Evolutionary conservation across 2,797 vertebrate genomes (phyloP), one percentile per base, ranked within the genome.

Genomic region (Urophycis tenuis): DNA sequence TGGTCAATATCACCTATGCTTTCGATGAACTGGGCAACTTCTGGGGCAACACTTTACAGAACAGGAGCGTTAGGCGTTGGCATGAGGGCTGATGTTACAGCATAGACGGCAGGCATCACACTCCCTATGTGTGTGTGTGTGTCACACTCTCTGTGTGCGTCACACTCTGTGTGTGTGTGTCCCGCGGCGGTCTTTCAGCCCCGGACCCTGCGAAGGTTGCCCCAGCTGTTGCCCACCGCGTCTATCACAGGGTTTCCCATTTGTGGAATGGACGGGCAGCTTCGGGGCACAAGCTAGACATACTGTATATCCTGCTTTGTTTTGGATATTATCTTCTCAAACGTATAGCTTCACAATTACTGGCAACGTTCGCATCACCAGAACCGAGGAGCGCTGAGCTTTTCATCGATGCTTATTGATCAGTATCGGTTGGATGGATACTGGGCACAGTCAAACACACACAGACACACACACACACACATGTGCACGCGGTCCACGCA

Each of bases 1-100:
- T 78, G 77, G 77, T 80, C 85, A 77, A 80, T 81, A 74, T 87
- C 81, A 79, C 69, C 80, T 82, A 83, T 79, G 81, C 71, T 72
- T 32, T 75, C 75, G 77, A 81, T 53, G 41, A 71, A 60, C 34
- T 80, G 75, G 69, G 81, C 71, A 82, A 79, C 74, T 10, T 89
- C 84, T 88, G 77, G 83, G 81, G 76, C 80, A 81, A 86, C 73
- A 31, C 29, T 25, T 33, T 9, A n/a, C 49, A 15, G 49, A n/a
- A 22, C 7, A n/a, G 49, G 49, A 49, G 3, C 17, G 41, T 19
- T 49, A 17, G 41, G 41, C 14, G 39, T 49, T 49, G 41, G 19
- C 41, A 19, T 49, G 17, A 49, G 19, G 17, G 15, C 41, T 49
- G 41, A 49, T 49, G 41, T 49, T 41, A 41, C 39, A 41, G 41